These are phyloP conservation scores for Semotilus atromaculatus DNA, from an alignment of 2,797 vertebrate species.

Conservation along the genomic window DNA sequence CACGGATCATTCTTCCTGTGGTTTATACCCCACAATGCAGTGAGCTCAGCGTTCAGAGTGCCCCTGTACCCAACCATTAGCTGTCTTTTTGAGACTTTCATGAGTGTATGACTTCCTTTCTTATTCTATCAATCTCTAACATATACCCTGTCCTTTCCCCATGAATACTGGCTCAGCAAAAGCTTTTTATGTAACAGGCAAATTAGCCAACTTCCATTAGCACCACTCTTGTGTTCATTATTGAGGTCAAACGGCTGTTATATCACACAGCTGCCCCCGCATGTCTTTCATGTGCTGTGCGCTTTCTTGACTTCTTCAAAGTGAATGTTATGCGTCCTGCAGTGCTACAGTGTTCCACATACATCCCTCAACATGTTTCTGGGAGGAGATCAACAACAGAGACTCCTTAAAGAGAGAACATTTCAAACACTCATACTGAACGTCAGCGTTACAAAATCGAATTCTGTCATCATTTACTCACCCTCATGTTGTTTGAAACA, in stretches of 20 bases:
- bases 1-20: slow-evolving; percentile 74
- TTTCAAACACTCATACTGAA: not conserved
- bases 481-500: not conserved
- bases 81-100: slow-evolving; percentile 81
- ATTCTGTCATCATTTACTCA: not conserved
- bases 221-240: not conserved
- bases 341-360: slow-evolving; percentile 81
- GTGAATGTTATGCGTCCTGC: slow-evolving; percentile 48
- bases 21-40: slow-evolving; percentile 68
- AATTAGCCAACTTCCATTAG: slow-evolving; percentile 14
- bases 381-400: slow-evolving; percentile 76
- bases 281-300: slow-evolving; percentile 46
- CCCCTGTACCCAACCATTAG: slow-evolving; percentile 75
- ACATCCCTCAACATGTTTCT: slow-evolving; percentile 83
- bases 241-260: slow-evolving; percentile 13
- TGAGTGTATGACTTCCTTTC: slow-evolving; percentile 73
- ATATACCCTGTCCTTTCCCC: not conserved
- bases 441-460: not conserved
- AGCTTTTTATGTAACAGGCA: slow-evolving; percentile 33
- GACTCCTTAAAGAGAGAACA: slow-evolving; percentile 83
- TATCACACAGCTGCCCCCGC: slow-evolving; percentile 26
- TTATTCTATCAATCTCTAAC: slow-evolving; percentile 3
- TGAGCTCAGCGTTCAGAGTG: slow-evolving; percentile 65
- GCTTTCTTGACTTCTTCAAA: slow-evolving; percentile 37
- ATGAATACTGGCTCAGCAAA: slow-evolving; percentile 27